phyloP scores from a whole-genome alignment of 2,888 invertebrate genomes.

The Melieria picta region DNA sequence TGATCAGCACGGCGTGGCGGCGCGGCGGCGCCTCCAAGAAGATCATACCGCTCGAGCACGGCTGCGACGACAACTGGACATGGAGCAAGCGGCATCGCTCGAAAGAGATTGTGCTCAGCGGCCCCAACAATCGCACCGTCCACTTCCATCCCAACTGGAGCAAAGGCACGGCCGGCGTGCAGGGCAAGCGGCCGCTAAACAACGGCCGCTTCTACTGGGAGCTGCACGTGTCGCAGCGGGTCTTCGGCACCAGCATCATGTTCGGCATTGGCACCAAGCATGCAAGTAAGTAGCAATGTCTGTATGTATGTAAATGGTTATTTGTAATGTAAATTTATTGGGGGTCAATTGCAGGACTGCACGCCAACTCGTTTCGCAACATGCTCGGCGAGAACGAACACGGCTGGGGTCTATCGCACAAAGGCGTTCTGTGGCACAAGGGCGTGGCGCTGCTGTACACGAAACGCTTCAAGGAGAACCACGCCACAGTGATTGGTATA shows the following conservation, averaged over 20 bases:
- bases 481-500: constrained; percentile 74
- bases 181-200: constrained; percentile 74
- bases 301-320: neutral
- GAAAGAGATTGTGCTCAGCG: constrained; percentile 71
- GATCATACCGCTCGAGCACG: constrained; percentile 59
- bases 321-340: neutral
- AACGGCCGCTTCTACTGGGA: constrained; percentile 76
- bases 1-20: neutral
- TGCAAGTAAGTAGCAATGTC: constrained; percentile 32
- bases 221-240: constrained; percentile 71
- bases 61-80: constrained; percentile 75
- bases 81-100: constrained; percentile 73
- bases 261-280: constrained; percentile 70
- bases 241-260: constrained; percentile 81
- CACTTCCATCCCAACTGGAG: constrained; percentile 82
- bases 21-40: constrained; percentile 30
- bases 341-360: constrained; percentile 62
- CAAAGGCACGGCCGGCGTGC: constrained; percentile 77
- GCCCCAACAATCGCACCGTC: constrained; percentile 69
- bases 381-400: constrained; percentile 76
- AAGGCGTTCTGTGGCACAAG: constrained; percentile 75
- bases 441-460: constrained; percentile 73
- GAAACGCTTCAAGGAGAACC: constrained; percentile 76
- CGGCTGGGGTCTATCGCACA: constrained; percentile 80
- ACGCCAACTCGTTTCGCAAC: constrained; percentile 76